Conservation (phyloP, 2,888 invertebrate species). For the Tridacna gigas region DNA sequence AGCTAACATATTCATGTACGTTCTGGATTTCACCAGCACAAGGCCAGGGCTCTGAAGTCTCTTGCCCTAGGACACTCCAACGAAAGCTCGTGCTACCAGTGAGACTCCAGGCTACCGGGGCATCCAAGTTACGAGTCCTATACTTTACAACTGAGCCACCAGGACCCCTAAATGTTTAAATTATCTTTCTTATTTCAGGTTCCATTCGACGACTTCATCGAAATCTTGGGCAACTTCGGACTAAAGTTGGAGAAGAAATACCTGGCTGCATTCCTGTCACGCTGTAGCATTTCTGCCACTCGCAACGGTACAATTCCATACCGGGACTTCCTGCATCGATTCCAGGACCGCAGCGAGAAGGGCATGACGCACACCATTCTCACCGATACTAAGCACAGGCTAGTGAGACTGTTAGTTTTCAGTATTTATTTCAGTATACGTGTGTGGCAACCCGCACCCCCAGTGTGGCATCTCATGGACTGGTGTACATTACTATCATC, state of each 20-base stretch:
- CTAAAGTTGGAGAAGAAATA: constrained; percentile 81
- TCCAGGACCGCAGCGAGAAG: constrained; percentile 84
- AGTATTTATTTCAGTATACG: constrained; percentile 36
- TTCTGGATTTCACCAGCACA: too few species aligned
- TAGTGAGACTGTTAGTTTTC: constrained; percentile 68
- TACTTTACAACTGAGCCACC: too few species aligned
- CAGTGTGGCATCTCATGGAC: constrained; percentile 10
- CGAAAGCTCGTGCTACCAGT: too few species aligned
- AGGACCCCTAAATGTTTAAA: too few species aligned
- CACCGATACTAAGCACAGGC: constrained; percentile 83
- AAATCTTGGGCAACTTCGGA: constrained; percentile 78
- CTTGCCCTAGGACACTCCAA: too few species aligned
- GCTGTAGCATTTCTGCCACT: constrained; percentile 80
- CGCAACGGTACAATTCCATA: constrained; percentile 81
- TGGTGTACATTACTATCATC: not conserved
- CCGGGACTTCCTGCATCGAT: constrained; percentile 84
- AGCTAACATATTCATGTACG: too few species aligned
- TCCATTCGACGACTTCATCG: constrained; percentile 80
- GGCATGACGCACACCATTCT: constrained; percentile 84
- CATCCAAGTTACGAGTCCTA: too few species aligned
- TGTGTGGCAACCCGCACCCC: constrained; percentile 51
- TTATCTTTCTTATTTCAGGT: constrained; percentile 70
- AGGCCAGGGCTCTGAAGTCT: too few species aligned
- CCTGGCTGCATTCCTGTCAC: constrained; percentile 82
- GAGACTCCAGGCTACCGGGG: too few species aligned